A percentile compares a stretch with the other conserved stretches of the same genome.
These are phyloP conservation scores for Azorinus chamasolen DNA, from an alignment of 2,888 invertebrate genomes.

Conservation along the genomic window DNA sequence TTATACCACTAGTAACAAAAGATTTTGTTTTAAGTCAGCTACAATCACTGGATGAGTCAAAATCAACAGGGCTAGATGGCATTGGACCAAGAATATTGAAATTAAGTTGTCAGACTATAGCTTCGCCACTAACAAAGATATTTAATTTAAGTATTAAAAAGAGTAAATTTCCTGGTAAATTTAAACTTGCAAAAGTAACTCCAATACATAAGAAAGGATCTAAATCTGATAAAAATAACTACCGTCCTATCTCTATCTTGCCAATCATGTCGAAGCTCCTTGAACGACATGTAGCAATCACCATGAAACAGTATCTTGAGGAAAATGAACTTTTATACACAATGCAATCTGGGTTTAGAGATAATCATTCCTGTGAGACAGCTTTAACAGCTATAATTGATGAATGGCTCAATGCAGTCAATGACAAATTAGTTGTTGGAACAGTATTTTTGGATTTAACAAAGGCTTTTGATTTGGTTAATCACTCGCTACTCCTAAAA, in stretches of 20 bases:
- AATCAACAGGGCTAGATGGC: neutral
- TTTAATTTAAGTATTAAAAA: neutral
- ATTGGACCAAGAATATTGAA: neutral
- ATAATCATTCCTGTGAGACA: constrained; percentile 8
- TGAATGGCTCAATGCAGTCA: neutral
- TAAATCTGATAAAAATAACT: constrained; percentile 5
- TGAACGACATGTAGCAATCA: neutral
- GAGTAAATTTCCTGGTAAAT: too few species aligned
- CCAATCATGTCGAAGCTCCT: constrained; percentile 4
- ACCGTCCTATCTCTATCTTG: constrained; percentile 5
- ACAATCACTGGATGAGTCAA: neutral
- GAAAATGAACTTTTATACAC: neutral
- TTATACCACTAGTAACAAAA: neutral
- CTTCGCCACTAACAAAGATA: constrained; percentile 15
- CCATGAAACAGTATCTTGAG: neutral
- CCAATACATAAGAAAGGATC: constrained; percentile 7
- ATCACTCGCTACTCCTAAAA: constrained; percentile 2
- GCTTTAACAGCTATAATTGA: neutral
- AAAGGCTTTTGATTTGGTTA: constrained; percentile 4
- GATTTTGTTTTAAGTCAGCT: neutral
- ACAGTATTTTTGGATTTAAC: constrained; percentile 1
- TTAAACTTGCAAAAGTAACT: constrained; percentile 12
- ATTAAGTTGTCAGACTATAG: too few species aligned
- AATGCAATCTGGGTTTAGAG: constrained; percentile 6
- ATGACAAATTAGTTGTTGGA: neutral